Evolutionary conservation across 2,888 invertebrate genomes (phyloP).

Genomic region (Stenolophus ochropezus): DNA sequence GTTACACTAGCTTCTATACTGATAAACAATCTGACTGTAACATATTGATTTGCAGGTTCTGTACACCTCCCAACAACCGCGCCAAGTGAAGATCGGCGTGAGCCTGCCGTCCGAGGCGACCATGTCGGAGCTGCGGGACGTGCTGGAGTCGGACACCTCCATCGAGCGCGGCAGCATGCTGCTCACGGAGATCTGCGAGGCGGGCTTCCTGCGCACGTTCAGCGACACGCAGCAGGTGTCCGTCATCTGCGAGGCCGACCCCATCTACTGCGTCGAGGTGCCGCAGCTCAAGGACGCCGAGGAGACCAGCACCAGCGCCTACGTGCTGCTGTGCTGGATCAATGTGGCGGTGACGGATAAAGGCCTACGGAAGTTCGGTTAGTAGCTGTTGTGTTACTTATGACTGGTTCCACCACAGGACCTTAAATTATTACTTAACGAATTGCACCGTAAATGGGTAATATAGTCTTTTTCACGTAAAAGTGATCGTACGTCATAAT

Average conservation of each 20-base stretch:
- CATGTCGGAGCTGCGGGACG: constrained; percentile 83
- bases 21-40: too few species aligned
- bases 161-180: constrained; percentile 89
- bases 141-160: constrained; percentile 88
- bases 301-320: constrained; percentile 76
- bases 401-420: too few species aligned
- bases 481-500: too few species aligned
- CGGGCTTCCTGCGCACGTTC: constrained; percentile 79
- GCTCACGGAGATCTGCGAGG: constrained; percentile 86
- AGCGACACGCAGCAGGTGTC: constrained; percentile 82
- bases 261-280: constrained; percentile 83
- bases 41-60: constrained; percentile 85
- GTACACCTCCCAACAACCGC: constrained; percentile 92
- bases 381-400: too few species aligned
- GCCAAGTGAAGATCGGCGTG: constrained; percentile 90
- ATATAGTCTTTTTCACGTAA: too few species aligned
- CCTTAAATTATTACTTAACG: too few species aligned
- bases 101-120: constrained; percentile 85
- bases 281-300: constrained; percentile 76
- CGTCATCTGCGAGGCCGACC: constrained; percentile 81
- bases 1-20: too few species aligned
- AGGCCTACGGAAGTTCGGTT: constrained; percentile 78
- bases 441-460: too few species aligned
- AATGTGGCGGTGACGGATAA: constrained; percentile 79
- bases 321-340: constrained; percentile 86